Conservation (phyloP, 2,113 vertebrate species). For the Xenopus laevis region DNA sequence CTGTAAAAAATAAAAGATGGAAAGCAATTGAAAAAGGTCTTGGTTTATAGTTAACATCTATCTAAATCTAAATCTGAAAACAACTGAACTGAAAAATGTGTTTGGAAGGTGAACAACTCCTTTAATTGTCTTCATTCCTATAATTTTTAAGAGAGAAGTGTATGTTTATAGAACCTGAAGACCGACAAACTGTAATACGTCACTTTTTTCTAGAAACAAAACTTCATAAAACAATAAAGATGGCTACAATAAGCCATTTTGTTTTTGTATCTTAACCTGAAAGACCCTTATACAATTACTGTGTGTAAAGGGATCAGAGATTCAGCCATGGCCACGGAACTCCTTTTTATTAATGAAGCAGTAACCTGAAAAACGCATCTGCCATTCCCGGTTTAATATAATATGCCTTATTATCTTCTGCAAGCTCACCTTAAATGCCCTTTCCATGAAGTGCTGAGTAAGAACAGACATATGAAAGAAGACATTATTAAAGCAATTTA, state of each 20-base stretch:
- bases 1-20: too few relatives aligned
- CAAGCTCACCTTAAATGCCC: conserved; percentile 41
- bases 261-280: background rate
- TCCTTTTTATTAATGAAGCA: conserved; percentile 42
- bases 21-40: too few relatives aligned
- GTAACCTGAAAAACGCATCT: conserved; percentile 39
- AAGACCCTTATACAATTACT: conserved; percentile 14
- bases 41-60: too few relatives aligned
- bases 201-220: background rate
- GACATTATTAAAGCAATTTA: conserved; percentile 34
- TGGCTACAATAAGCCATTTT: background rate
- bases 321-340: conserved; percentile 23
- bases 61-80: too few relatives aligned
- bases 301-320: conserved; percentile 26
- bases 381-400: conserved; percentile 17
- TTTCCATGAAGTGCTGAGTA: conserved; percentile 26
- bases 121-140: too few relatives aligned
- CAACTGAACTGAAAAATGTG: too few relatives aligned
- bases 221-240: too few relatives aligned
- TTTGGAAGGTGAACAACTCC: too few relatives aligned
- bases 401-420: conserved; percentile 41
- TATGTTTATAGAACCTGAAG: too few relatives aligned
- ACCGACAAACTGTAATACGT: background rate
- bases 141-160: too few relatives aligned
- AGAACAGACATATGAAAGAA: conserved; percentile 39